Evolutionary conservation across 2,797 vertebrate species (phyloP).

Genomic region (Aphelocoma californica): DNA sequence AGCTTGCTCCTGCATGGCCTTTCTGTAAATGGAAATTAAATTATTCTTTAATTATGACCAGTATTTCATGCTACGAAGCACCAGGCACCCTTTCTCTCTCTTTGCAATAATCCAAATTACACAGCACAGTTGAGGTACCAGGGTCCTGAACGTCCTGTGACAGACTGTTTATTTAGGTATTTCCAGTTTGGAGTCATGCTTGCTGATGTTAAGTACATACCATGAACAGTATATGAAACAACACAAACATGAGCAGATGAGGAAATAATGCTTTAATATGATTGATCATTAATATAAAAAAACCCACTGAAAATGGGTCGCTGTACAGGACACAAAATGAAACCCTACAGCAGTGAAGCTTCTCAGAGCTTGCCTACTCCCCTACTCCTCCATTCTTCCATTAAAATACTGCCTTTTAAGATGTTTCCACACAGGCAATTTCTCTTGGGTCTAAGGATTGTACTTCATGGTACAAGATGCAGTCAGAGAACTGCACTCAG

Average conservation of each 20-base stretch:
- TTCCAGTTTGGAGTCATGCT: neutral
- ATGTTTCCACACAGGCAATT: neutral
- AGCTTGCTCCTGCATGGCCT: neutral
- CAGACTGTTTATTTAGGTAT: neutral
- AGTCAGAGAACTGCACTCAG: neutral
- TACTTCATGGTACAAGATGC: neutral
- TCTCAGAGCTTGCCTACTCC: neutral
- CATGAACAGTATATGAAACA: neutral
- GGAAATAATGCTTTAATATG: neutral
- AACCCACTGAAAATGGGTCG: neutral
- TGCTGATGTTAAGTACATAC: neutral
- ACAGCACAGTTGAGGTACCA: neutral
- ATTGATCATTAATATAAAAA: neutral
- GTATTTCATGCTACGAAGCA: neutral
- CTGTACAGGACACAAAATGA: neutral
- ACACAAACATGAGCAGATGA: neutral
- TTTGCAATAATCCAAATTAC: neutral
- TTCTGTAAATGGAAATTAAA: constrained; percentile 6
- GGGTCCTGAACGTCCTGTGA: fast-evolving
- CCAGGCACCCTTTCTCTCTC: neutral
- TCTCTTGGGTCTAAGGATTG: neutral
- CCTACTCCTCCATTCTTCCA: neutral
- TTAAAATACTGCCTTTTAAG: neutral
- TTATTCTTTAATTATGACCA: constrained; percentile 3
- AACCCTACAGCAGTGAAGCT: neutral